Percentiles rank a stretch among this genome's conserved stretches.
Evolutionary conservation across 2,888 invertebrate species (phyloP).

Genomic region (Pterostichus madidus): DNA sequence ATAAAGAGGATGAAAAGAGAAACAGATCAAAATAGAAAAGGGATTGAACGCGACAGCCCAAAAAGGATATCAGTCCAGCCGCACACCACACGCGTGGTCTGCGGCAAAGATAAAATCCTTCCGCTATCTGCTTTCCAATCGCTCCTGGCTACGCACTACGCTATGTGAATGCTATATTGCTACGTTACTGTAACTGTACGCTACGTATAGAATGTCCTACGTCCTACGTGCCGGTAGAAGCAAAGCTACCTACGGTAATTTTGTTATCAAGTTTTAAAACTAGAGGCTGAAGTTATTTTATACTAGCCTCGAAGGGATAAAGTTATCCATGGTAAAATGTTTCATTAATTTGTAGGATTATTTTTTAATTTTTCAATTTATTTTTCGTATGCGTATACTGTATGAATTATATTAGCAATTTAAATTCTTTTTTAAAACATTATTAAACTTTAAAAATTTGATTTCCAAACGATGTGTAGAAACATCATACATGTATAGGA

Average conservation of each 20-base stretch:
- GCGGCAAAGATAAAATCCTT: neutral
- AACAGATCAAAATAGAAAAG: neutral
- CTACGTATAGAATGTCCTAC: too few relatives aligned
- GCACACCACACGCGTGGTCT: neutral
- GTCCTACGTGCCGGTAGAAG: neutral
- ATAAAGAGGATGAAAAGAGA: too few relatives aligned
- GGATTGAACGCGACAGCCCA: neutral
- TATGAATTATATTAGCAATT: neutral
- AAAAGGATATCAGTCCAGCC: neutral
- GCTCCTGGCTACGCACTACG: neutral
- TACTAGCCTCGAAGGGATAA: neutral
- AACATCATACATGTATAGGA: too few relatives aligned
- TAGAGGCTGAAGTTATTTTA: slow-evolving; percentile 21
- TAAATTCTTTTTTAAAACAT: neutral
- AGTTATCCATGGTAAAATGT: slow-evolving; percentile 11
- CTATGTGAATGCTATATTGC: neutral
- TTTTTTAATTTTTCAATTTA: neutral
- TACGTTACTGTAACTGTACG: neutral
- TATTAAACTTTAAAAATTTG: too few relatives aligned
- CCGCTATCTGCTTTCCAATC: neutral
- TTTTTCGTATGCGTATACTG: neutral
- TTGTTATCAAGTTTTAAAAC: slow-evolving; percentile 28
- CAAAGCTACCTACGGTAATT: neutral
- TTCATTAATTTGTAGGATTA: neutral
- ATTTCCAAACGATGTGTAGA: too few relatives aligned